Base-by-base conservation (phyloP, 2,797 vertebrate genomes). In the Scolopax bukidnonensis region DNA sequence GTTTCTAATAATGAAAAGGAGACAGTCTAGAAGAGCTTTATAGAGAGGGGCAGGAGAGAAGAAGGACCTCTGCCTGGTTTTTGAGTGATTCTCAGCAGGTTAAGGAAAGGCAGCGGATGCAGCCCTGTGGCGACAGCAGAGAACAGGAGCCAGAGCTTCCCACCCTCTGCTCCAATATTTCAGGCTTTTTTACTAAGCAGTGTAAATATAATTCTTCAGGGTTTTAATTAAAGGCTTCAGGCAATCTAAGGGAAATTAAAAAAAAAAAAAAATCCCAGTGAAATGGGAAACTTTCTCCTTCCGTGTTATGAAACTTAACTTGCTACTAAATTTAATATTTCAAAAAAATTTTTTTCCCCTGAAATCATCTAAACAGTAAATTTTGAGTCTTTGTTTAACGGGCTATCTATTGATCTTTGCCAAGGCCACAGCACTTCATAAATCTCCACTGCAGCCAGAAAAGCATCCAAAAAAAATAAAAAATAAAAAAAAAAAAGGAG, bases 371-470 rank as follows among this genome's bases (percentile, higher is more conserved):
- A 48, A 88, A 84, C 40, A 74, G 32, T 63, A 81, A 78, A 84
- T 86, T 81, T 33, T 15, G n/a, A 78, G 57, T 16, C 76, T 81
- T 70, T 85, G 54, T 74, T 76, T 81, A 86, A 27, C 45, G 64
- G 40, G 45, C 17, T 67, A n/a, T n/a, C 73, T 70, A 64, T 56
- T 48, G 80, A 88, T 92, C 83, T 86, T 68, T n/a, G 38, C 86
- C 92, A 88, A 94, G 73, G 93, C 92, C 50, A 27, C 54, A 88
- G 73, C 73, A 30, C 45, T 84, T 81, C 80, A 79, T 64, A 93
- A 88, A 93, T 88, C 83, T 53, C 64, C 20, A 43, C 69, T 24
- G 50, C 67, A 91, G 48, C 51, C 48, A 78, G 21, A 43, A 84
- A 64, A 93, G 7, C 43, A 21, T 10, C 3, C 1, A 9, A 30